phyloP scores from a whole-genome alignment of 2,888 invertebrate species.

The Spilarctia lutea region DNA sequence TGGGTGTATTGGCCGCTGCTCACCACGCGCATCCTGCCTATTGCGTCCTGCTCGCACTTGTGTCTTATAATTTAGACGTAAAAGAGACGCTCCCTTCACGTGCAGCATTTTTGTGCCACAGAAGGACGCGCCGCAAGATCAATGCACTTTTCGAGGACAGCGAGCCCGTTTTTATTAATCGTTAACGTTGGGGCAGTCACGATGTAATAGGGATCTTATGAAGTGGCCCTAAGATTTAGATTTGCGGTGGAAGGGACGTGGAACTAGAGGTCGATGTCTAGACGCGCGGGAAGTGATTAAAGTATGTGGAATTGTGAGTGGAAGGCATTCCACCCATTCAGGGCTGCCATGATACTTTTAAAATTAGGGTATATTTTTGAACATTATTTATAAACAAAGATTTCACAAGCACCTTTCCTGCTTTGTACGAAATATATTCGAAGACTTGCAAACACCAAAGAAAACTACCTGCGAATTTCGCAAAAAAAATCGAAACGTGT shows the following conservation, averaged over 20 bases:
- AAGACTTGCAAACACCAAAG: background rate
- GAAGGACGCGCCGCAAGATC: constrained; percentile 84
- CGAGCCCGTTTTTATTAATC: constrained; percentile 81
- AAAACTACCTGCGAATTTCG: background rate
- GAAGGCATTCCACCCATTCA: constrained; percentile 68
- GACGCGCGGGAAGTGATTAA: constrained; percentile 80
- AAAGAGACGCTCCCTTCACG: constrained; percentile 79
- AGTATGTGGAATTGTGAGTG: constrained; percentile 68
- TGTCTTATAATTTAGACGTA: constrained; percentile 57
- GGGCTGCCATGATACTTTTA: constrained; percentile 47
- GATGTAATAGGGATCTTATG: constrained; percentile 73
- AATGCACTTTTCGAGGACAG: constrained; percentile 86
- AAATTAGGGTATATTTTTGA: constrained; percentile 16
- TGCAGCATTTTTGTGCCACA: constrained; percentile 83
- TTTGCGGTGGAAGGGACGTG: constrained; percentile 53
- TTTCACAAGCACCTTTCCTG: background rate
- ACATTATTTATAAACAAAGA: background rate
- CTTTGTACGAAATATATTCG: background rate
- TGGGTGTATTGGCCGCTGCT: constrained; percentile 84
- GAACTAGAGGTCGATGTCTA: constrained; percentile 71
- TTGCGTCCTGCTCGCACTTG: constrained; percentile 75
- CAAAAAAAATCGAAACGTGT: background rate
- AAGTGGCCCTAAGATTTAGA: constrained; percentile 66
- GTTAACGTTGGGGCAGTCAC: constrained; percentile 63
- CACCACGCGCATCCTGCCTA: constrained; percentile 84